Evolutionary conservation across 2,113 vertebrate species (phyloP).

Genomic region (Panthera uncia): DNA sequence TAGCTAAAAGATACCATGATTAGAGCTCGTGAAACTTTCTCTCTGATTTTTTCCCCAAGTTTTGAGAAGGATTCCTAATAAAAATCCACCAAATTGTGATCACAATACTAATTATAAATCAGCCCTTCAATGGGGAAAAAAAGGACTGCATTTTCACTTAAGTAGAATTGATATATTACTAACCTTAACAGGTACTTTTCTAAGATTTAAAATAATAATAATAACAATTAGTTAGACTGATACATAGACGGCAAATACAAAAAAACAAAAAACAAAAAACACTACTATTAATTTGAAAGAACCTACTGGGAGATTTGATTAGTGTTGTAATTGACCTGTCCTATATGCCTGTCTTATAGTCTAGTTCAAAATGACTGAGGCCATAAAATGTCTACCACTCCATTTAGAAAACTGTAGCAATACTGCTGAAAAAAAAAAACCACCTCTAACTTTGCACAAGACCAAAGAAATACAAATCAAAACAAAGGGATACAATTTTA

Average conservation of each 20-base stretch:
- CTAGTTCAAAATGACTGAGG: conserved; percentile 30
- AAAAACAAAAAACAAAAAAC: background rate
- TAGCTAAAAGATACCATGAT: conserved; percentile 58
- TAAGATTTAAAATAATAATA: background rate
- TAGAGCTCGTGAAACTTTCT: conserved; percentile 7
- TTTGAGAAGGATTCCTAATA: conserved; percentile 26
- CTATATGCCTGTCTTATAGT: background rate
- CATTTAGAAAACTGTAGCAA: conserved; percentile 40
- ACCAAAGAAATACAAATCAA: conserved; percentile 46
- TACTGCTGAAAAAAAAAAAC: background rate
- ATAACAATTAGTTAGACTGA: background rate
- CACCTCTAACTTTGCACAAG: background rate
- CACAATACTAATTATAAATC: conserved; percentile 28
- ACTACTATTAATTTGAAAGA: conserved; percentile 17
- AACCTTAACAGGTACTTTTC: conserved; percentile 43
- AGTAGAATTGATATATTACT: background rate
- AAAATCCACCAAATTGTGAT: conserved; percentile 32
- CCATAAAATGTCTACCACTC: background rate
- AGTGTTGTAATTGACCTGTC: background rate
- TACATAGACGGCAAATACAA: background rate
- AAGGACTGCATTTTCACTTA: background rate
- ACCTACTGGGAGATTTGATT: background rate
- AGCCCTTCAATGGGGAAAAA: background rate
- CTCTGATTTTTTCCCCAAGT: background rate
- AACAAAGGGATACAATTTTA: conserved; percentile 46